Base-by-base conservation (phyloP, 2,113 vertebrate species). In the Synchiropus splendidus region DNA sequence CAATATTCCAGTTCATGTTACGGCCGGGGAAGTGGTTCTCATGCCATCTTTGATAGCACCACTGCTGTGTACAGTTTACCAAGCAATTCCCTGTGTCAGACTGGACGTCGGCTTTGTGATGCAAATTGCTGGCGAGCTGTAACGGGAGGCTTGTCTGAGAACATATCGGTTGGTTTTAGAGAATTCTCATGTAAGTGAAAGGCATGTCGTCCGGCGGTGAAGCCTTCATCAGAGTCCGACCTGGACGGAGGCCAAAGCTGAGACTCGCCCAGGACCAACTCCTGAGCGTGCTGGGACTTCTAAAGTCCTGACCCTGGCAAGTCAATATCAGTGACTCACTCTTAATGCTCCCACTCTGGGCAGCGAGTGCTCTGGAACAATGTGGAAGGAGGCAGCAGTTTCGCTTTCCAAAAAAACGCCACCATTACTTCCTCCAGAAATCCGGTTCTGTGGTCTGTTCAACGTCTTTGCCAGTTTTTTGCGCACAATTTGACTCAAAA, bases 131-230 rank as follows among this genome's bases (percentile, higher is more conserved):
- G 50, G 52, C 45, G 17, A 27, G 60, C 17, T 56, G 57, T 58
- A 72, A 74, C 66, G 62, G 47, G 63, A 35, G 58, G 62, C 52
- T 41, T 60, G 61, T 54, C 72, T 67, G 64, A 60, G 48, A 63
- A 45, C 54, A 58, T 71, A 69, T 69, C 45, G 58, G 66, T 68
- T 71, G 54, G 54, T 51, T 69, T 69, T 72, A 61, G 64, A 42
- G 9, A 32, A 12, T n/a, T 16, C 46, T 16, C 47, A 39, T 35
- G 43, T 31, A 55, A 46, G 41, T 67, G 21, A 27, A 27, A 27
- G 21, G 21, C 4, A 27, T 8, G 21, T 27, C 21, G 21, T 27
- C 21, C 21, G 8, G 21, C 4, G 8, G 4, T 27, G 4, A 8
- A 27, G 8, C 21, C 21, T 27, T 27, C 21, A 27, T 27, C 21